Percentiles rank a stretch among this genome's conserved stretches.
phyloP scores from a whole-genome alignment of 2,888 invertebrate species.

The Drepanosiphum platanoidis region DNA sequence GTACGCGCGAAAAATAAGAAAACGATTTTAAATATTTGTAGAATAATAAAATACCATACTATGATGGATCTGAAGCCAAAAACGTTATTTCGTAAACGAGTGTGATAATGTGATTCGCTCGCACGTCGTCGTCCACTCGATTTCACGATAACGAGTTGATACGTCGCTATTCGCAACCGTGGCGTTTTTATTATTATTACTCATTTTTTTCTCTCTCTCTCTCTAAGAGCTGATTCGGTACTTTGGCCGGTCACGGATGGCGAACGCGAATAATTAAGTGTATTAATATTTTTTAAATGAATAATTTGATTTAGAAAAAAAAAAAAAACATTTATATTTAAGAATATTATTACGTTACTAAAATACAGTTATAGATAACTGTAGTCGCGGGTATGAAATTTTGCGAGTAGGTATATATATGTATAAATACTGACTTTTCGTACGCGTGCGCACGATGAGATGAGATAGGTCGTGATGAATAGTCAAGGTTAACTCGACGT shows the following conservation, averaged over 20 bases:
- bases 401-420: too few relatives aligned
- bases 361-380: not conserved
- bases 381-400: not conserved
- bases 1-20: too few relatives aligned
- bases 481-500: not conserved
- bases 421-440: too few relatives aligned
- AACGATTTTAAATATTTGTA: not conserved
- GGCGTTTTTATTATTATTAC: too few relatives aligned
- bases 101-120: not conserved
- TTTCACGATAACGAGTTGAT: not conserved
- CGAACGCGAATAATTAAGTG: not conserved
- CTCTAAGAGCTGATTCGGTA: too few relatives aligned
- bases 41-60: not conserved
- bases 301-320: not conserved
- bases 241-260: not conserved
- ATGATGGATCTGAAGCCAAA: not conserved
- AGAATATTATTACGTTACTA: not conserved
- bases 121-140: not conserved
- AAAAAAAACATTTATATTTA: not conserved
- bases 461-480: constrained; percentile 25
- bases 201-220: too few relatives aligned
- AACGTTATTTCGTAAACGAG: not conserved
- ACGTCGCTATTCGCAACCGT: too few relatives aligned
- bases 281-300: constrained; percentile 19
- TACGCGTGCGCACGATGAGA: not conserved